Percentiles rank a stretch among this genome's conserved stretches.
phyloP scores from a whole-genome alignment of 2,888 invertebrate species.

The Archaeoteleia sp. region DNA sequence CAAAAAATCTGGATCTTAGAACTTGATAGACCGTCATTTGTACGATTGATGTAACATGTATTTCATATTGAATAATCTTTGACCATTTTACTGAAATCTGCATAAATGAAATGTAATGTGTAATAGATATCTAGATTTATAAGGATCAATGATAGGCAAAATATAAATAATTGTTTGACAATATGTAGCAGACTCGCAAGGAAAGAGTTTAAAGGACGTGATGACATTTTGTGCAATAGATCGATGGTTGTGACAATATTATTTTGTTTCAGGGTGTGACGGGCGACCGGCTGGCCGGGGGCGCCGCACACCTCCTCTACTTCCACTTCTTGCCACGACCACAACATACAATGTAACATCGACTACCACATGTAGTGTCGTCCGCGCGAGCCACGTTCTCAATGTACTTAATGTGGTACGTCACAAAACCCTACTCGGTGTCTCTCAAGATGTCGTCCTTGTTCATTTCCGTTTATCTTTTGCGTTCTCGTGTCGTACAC shows the following conservation, averaged over 20 bases:
- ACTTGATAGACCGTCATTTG: too few relatives aligned
- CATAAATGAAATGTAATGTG: too few relatives aligned
- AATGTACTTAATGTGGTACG: constrained; percentile 74
- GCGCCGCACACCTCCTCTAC: constrained; percentile 75
- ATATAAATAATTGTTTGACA: constrained; percentile 1
- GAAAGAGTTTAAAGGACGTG: constrained; percentile 43
- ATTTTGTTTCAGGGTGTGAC: constrained; percentile 75
- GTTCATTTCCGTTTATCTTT: constrained; percentile 61
- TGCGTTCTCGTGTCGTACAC: constrained; percentile 62
- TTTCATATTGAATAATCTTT: too few relatives aligned
- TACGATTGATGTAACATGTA: too few relatives aligned
- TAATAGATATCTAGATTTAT: too few relatives aligned
- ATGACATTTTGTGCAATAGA: constrained; percentile 46
- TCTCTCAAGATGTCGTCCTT: constrained; percentile 66
- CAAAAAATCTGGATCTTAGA: too few relatives aligned
- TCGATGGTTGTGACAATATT: constrained; percentile 71
- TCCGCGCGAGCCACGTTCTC: constrained; percentile 72
- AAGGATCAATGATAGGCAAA: background rate
- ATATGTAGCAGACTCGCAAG: constrained; percentile 28
- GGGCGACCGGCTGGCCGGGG: constrained; percentile 75
- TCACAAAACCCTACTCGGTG: constrained; percentile 72
- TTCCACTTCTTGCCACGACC: constrained; percentile 73
- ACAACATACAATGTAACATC: constrained; percentile 72
- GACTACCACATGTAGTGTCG: constrained; percentile 64
- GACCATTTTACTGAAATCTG: too few relatives aligned